Conservation (phyloP, 2,113 vertebrate species). For the Psittacara wagleri region DNA sequence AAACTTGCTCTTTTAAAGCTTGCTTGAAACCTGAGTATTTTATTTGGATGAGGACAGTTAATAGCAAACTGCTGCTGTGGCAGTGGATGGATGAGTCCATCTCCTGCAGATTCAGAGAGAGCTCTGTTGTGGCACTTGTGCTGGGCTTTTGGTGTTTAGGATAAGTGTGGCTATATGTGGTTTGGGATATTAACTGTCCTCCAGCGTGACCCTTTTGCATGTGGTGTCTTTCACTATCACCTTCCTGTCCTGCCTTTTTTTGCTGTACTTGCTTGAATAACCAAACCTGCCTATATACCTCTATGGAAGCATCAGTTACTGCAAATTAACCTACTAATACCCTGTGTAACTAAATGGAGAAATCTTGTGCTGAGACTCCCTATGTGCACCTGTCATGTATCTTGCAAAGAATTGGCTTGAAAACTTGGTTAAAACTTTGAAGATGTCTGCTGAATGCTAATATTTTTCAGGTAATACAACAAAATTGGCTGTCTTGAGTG, state of each 20-base stretch:
- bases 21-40: background rate
- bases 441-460: background rate
- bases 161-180: background rate
- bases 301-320: conserved; percentile 67
- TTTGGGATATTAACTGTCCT: conserved; percentile 57
- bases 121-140: background rate
- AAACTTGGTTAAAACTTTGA: conserved; percentile 19
- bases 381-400: conserved; percentile 28
- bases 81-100: background rate
- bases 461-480: background rate
- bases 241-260: background rate
- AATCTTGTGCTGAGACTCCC: background rate
- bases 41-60: conserved; percentile 50
- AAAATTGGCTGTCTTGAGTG: background rate
- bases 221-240: background rate
- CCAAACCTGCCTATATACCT: conserved; percentile 44
- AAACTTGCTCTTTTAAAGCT: background rate
- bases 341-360: background rate
- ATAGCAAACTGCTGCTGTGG: background rate
- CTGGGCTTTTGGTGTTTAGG: background rate
- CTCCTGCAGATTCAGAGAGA: background rate
- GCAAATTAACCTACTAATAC: conserved; percentile 38
- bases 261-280: conserved; percentile 60
- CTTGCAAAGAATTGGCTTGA: conserved; percentile 47
- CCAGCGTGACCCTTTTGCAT: background rate